phyloP scores from a whole-genome alignment of 2,113 vertebrate species.

The Caracal caracal region DNA sequence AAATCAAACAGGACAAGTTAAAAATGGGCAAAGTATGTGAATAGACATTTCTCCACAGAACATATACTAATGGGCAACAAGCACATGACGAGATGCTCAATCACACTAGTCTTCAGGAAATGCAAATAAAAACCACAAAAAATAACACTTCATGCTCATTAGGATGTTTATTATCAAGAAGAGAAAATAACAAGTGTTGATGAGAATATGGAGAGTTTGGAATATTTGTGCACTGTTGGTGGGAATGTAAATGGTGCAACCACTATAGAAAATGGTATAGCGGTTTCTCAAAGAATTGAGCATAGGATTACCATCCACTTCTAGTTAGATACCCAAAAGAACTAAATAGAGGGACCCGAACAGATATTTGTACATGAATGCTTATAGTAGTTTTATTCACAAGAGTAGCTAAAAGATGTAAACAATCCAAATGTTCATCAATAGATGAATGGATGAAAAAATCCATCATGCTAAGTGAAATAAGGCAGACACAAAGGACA shows the following conservation, averaged over 20 bases:
- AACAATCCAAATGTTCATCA: too few relatives aligned
- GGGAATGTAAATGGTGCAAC: too few relatives aligned
- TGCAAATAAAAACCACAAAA: background rate
- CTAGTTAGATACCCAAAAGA: background rate
- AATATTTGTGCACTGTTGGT: background rate
- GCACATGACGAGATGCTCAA: background rate
- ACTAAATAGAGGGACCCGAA: background rate
- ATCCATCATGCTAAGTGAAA: background rate
- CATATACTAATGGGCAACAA: background rate
- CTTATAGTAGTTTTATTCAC: background rate
- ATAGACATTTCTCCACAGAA: background rate
- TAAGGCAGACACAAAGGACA: background rate
- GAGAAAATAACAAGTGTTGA: background rate
- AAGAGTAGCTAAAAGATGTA: too few relatives aligned
- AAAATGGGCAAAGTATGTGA: background rate
- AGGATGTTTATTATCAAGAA: background rate
- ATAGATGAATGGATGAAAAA: background rate
- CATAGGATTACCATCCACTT: background rate
- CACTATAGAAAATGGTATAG: background rate
- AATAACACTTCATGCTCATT: background rate
- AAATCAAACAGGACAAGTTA: background rate
- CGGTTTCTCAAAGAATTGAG: background rate
- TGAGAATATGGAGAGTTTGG: background rate
- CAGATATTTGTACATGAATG: background rate
- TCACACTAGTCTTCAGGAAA: background rate